phyloP scores from a whole-genome alignment of 2,113 vertebrate genomes.

The Bufo bufo region DNA sequence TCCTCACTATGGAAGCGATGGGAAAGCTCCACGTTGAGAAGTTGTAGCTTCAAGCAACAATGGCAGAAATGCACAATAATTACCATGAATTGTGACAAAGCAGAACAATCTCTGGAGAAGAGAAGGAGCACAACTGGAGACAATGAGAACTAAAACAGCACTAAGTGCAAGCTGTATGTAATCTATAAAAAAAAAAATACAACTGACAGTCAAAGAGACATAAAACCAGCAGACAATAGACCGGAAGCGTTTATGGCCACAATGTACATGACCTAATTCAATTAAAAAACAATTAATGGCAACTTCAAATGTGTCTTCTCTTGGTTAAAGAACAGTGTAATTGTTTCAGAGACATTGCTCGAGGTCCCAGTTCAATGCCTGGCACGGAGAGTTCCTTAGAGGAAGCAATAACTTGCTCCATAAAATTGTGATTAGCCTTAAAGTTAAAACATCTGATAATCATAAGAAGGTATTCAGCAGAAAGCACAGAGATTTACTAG shows the following conservation, averaged over 20 bases:
- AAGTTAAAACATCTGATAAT: conserved; percentile 67
- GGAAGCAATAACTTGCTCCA: conserved; percentile 62
- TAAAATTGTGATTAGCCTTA: conserved; percentile 57
- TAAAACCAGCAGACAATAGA: conserved; percentile 5
- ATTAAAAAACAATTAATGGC: conserved; percentile 49
- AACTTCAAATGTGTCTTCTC: conserved; percentile 25
- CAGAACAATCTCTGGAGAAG: conserved; percentile 37
- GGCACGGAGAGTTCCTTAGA: conserved; percentile 55
- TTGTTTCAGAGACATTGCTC: conserved; percentile 53
- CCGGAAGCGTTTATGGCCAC: conserved; percentile 21
- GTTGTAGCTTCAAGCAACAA: conserved; percentile 30
- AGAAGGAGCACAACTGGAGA: conserved; percentile 10
- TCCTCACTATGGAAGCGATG: conserved; percentile 28
- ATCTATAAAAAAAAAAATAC: background rate
- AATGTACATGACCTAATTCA: conserved; percentile 35
- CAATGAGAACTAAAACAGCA: background rate
- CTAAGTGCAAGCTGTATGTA: conserved; percentile 13
- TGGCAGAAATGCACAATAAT: conserved; percentile 37
- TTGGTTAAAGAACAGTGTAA: conserved; percentile 30
- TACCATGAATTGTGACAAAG: conserved; percentile 56
- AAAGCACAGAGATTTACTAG: conserved; percentile 38
- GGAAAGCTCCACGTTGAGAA: conserved; percentile 17
- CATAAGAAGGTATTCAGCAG: conserved; percentile 65
- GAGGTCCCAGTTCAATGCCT: conserved; percentile 43
- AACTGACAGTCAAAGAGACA: conserved; percentile 31